Evolutionary conservation across 1,140 invertebrate genomes (phyloP), one percentile per base, ranked within the genome.

Genomic region (Drosophila nebulosa): DNA sequence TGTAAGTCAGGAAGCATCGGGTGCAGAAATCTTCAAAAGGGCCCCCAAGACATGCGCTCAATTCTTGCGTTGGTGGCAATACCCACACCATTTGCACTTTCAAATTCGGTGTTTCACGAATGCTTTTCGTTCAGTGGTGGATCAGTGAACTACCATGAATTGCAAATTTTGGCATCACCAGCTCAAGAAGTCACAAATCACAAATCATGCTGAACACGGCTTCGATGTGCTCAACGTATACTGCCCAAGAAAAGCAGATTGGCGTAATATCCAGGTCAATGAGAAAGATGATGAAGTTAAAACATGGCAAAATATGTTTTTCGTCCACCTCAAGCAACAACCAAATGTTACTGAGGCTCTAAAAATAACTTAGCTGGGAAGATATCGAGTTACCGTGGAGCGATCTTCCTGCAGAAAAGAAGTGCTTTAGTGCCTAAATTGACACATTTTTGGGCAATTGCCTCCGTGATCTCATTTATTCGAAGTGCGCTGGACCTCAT

Each of bases 371-470:
- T 18, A 69, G 51, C 66, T 63, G 24, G 66, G 59, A 1, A 64
- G 56, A 46, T 46, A 64, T 35, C 39, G 36, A 55, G 50, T 70
- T n/a, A 53, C 56, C 9, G 50, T 64, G 30, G 30, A 32, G 30
- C 30, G 30, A 32, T 32, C 30, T 22, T 21, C 26, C 24, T 46
- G 50, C 26, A 71, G 57, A 30, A 72, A 62, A 4, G 58, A 72
- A 32, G n/a, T 68, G 0, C 42, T 64, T 1, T 36, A 69, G 52
- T 64, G 66, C 24, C 42, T 64, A 27, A 64, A 36, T 39, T 72
- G 64, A 14, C 57, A 62, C 14, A 63, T 69, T 24, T 69, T 74
- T 36, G 61, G 56, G 16, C 70, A 60, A 64, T 22, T 69, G 65
- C 6, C 21, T 64, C 21, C 64, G 55, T 21, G 51, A 63, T 6